Evolutionary conservation across 2,113 vertebrate genomes (phyloP).

Genomic region (Colistium nudipinnis): DNA sequence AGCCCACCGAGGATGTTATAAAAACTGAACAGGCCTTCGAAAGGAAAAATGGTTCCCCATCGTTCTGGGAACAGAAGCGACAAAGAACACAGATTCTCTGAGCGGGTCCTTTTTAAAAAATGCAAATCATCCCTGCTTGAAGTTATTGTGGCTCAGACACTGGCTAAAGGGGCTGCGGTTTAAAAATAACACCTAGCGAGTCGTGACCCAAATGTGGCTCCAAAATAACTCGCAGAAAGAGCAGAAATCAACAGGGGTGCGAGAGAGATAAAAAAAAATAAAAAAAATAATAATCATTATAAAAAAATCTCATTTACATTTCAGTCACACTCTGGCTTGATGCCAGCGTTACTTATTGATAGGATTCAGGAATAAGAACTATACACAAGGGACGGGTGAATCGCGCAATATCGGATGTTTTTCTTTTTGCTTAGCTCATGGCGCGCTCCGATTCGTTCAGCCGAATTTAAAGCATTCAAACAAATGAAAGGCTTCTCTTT

Average conservation of each 20-base stretch:
- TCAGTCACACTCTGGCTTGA: constrained; percentile 62
- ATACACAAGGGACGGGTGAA: constrained; percentile 26
- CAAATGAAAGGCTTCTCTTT: constrained; percentile 16
- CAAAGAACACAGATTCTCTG: constrained; percentile 23
- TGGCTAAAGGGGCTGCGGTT: constrained; percentile 73
- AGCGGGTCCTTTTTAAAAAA: constrained; percentile 58
- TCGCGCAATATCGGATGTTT: constrained; percentile 27
- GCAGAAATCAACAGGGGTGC: constrained; percentile 58
- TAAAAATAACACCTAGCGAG: constrained; percentile 79
- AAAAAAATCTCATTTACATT: constrained; percentile 72
- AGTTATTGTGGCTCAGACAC: constrained; percentile 72
- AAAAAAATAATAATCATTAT: too few species aligned
- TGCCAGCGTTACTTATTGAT: constrained; percentile 59
- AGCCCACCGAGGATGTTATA: background rate
- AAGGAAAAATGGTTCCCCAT: background rate
- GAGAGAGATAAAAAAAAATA: constrained; percentile 55
- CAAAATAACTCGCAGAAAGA: constrained; percentile 76
- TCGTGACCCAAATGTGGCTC: constrained; percentile 80
- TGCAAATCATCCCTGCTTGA: constrained; percentile 54
- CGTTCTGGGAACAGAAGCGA: background rate
- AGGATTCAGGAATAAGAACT: constrained; percentile 48
- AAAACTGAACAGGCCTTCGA: background rate
- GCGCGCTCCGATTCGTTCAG: constrained; percentile 7
- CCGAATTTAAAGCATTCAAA: background rate
- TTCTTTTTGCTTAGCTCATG: constrained; percentile 40